phyloP scores from a whole-genome alignment of 2,113 vertebrate species.

The Passer domesticus region DNA sequence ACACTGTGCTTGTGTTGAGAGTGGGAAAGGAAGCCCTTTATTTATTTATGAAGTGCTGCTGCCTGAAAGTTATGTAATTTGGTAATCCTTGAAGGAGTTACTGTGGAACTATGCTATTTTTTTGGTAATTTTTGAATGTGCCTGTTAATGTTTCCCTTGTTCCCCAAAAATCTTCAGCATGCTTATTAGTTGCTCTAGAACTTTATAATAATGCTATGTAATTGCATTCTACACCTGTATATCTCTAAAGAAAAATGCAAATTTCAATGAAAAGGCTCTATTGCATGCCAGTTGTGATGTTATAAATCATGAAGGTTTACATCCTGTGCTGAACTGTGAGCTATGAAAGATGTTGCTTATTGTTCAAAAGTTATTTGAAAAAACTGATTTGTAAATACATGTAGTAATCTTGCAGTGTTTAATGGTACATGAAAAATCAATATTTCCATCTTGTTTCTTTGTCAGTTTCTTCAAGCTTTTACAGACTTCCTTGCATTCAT shows the following conservation, averaged over 20 bases:
- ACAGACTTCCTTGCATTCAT: slow-evolving; percentile 98
- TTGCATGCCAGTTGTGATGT: neutral
- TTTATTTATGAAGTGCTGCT: neutral
- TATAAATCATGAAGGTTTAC: neutral
- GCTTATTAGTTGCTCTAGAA: neutral
- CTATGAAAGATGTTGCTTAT: neutral
- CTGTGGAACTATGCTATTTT: neutral
- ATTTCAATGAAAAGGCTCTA: neutral
- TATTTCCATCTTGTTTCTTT: slow-evolving; percentile 18
- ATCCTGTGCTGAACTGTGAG: neutral
- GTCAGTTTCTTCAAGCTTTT: slow-evolving; percentile 89
- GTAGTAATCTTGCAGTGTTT: neutral
- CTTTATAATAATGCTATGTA: neutral
- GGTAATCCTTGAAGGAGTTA: neutral
- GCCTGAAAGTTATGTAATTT: neutral
- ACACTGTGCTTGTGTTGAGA: neutral
- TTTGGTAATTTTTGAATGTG: neutral
- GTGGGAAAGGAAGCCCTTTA: neutral
- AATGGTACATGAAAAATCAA: neutral
- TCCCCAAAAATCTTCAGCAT: neutral
- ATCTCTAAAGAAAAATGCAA: neutral
- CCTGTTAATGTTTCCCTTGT: neutral
- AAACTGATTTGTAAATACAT: neutral
- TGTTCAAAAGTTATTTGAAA: neutral
- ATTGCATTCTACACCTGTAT: neutral